Evolutionary conservation across 2,113 vertebrate species (phyloP), one percentile per base, ranked within the genome.

Genomic region (Nestor notabilis): DNA sequence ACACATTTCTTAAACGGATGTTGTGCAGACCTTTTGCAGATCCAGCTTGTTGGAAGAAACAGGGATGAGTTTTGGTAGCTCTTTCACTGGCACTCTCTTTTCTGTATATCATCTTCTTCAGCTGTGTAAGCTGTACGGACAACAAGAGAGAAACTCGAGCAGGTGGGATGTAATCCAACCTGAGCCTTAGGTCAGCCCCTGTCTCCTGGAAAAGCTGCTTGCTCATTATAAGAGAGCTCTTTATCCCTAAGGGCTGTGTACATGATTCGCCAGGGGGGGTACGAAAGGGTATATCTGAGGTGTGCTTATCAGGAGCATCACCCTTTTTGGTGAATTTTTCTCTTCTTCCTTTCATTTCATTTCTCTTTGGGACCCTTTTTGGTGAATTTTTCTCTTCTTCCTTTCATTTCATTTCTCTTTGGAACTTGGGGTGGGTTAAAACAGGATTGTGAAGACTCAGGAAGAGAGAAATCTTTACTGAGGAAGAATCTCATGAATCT

Each of bases 1-100:
- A 15, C 16, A 46, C 0, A 0, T 7, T 74, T 5, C 14, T 70
- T 49, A 47, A 77, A 41, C 0, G 5, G 29, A 39, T 52, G 35
- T 44, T 29, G 24, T 43, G 25, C 18, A 84, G 28, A 46, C 12
- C 6, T 64, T 82, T 43, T 90, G 35, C 69, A 55, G 13, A 49
- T 63, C 35, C 43, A 87, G 23, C 11, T 50, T n/a, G 5, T 41
- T 78, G 20, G 52, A 82, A 87, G 10, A 63, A 74, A 71, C 10
- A 60, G 10, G 9, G 33, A 9, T 70, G 53, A 74, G 21, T n/a
- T 82, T n/a, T 0, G 2, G 7, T 21, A 81, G 28, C 21, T 77
- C 10, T 35, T 84, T 66, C 46, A 16, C 24, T 86, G 71, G 5
- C n/a, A 27, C 33, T 68, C 33, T 63, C 46, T 50, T 5, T 31